Evolutionary conservation across 2,797 vertebrate species (phyloP).

Genomic region (Sebastes diaconus): DNA sequence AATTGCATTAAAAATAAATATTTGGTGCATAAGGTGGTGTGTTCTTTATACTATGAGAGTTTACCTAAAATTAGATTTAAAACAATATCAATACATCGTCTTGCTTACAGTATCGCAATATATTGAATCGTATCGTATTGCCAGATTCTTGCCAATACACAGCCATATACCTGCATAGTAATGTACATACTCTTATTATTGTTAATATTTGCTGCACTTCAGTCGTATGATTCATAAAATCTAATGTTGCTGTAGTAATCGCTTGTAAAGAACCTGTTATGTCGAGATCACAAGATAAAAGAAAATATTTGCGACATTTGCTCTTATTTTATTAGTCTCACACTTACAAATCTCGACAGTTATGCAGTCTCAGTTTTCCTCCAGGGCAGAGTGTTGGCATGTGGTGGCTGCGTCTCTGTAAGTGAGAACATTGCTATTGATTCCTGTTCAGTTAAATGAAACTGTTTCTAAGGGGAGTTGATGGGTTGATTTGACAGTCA

Average conservation of each 20-base stretch:
- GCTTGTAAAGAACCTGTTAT: neutral
- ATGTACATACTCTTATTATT: neutral
- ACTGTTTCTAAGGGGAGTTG: neutral
- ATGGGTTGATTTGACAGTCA: conserved; percentile 12
- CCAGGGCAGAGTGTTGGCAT: conserved; percentile 26
- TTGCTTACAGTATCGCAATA: no score
- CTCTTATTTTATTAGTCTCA: neutral
- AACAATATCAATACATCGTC: no score
- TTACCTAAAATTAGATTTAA: no score
- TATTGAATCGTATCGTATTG: no score
- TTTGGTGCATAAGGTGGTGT: neutral
- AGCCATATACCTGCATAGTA: neutral
- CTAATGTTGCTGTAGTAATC: neutral
- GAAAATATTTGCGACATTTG: neutral
- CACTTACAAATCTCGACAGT: neutral
- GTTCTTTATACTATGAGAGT: no score
- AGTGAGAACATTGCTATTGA: conserved; percentile 71
- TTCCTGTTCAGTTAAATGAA: conserved; percentile 49
- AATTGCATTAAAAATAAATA: no score
- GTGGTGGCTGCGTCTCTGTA: conserved; percentile 37
- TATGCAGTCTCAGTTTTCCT: neutral
- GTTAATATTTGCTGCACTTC: neutral
- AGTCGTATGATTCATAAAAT: no score
- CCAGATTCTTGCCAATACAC: no score
- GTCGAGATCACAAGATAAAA: neutral